Conservation (phyloP, 1,140 invertebrate genomes). For the Brachionus rotundiformis region DNA sequence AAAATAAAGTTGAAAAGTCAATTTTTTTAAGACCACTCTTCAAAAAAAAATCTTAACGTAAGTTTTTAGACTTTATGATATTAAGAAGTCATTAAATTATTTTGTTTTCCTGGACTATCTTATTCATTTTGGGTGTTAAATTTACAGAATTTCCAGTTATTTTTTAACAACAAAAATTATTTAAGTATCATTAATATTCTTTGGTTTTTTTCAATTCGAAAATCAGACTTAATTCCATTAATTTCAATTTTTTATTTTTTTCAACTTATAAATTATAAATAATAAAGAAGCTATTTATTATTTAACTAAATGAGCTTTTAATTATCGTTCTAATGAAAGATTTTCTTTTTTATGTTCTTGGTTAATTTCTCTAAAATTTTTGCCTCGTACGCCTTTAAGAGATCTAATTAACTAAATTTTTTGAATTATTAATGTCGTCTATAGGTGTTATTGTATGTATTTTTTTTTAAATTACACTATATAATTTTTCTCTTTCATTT, state of each 20-base stretch:
- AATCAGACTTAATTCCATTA: conserved; percentile 6
- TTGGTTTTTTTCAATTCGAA: background rate
- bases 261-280: conserved; percentile 34
- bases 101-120: background rate
- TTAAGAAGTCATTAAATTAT: background rate
- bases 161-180: background rate
- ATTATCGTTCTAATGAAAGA: conserved; percentile 16
- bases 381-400: background rate
- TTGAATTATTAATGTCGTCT: conserved; percentile 43
- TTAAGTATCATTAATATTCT: background rate
- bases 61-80: too few species aligned
- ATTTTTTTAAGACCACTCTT: too few species aligned
- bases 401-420: conserved; percentile 44
- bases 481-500: background rate
- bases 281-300: conserved; percentile 41
- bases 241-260: background rate
- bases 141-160: background rate
- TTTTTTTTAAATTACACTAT: background rate
- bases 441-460: conserved; percentile 15
- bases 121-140: background rate
- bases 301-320: conserved; percentile 41
- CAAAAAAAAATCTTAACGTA: too few species aligned
- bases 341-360: background rate
- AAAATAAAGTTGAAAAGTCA: background rate
- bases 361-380: conserved; percentile 2